Evolutionary conservation across 2,113 vertebrate genomes (phyloP), one percentile per base, ranked within the genome.

Genomic region (Pseudorhombus dupliciocellatus): DNA sequence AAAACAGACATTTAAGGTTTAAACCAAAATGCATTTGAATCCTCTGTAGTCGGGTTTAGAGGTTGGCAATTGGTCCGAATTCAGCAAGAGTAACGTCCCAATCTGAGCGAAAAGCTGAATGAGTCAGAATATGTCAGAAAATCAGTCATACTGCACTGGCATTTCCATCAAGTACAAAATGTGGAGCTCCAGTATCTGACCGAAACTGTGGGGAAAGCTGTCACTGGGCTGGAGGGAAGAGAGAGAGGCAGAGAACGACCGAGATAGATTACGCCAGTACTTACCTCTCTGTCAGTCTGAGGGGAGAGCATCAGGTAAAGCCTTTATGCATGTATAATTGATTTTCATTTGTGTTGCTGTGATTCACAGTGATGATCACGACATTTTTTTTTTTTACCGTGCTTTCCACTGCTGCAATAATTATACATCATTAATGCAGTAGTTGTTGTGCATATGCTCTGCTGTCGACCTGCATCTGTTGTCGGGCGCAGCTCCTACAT

Each of bases 401-500:
- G 75, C 50, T 70, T 55, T 18, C 65, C 37, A 55, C 20, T 18
- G 56, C 55, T 37, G 46, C 44, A 58, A 72, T 86, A 72, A 77
- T 79, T 81, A 79, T 52, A 74, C 73, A 82, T 76, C 70, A 52
- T 82, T 79, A 79, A 87, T 72, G 73, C 66, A 75, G 59, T 60
- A 25, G 68, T 70, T 26, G 60, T 11, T 55, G 52, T 80, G 42
- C 72, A 81, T 83, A 80, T 79, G 82, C 74, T 75, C 55, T 4
- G 68, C 77, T 87, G 80, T 85, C 68, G 21, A 15, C 80, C 56
- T n/a, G 73, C 82, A 87, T 81, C 83, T 84, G 79, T 70, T 84
- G 40, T 58, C 37, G 24, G 52, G 0, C 3, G 51, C n/a, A 24
- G 52, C 9, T 50, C 18, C 52, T 70, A 42, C 79, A 70, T 67